A percentile compares a stretch with the other conserved stretches of the same genome.
phyloP scores from a whole-genome alignment of 2,888 invertebrate genomes.

The Eristalis tenax region DNA sequence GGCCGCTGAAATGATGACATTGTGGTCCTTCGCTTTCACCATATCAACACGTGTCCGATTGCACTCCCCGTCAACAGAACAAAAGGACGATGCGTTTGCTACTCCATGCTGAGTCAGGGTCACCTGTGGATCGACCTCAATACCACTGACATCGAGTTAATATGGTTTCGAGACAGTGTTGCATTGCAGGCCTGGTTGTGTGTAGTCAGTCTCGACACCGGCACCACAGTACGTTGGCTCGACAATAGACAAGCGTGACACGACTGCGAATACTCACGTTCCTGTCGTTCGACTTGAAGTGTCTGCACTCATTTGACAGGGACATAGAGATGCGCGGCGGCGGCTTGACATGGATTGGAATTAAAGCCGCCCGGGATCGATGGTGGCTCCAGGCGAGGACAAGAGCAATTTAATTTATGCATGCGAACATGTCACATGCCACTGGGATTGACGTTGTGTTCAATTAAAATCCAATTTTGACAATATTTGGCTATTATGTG shows the following conservation, averaged over 20 bases:
- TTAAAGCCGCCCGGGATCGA: not conserved
- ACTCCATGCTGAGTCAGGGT: slow-evolving; percentile 19
- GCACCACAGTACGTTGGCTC: slow-evolving; percentile 9
- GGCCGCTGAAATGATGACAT: too few species aligned
- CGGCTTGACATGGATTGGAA: slow-evolving; percentile 5
- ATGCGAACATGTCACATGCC: not conserved
- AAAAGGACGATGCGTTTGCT: too few species aligned
- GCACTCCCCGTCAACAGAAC: too few species aligned
- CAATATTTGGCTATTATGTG: slow-evolving; percentile 6
- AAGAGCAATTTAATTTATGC: slow-evolving; percentile 4
- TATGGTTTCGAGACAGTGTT: slow-evolving; percentile 9
- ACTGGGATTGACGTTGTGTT: slow-evolving; percentile 3
- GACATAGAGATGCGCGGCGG: not conserved
- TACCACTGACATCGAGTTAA: not conserved
- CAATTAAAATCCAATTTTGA: slow-evolving; percentile 29
- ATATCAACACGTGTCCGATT: too few species aligned
- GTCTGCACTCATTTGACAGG: not conserved
- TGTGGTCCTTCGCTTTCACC: too few species aligned
- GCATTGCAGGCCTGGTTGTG: slow-evolving; percentile 15
- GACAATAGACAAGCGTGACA: slow-evolving; percentile 39
- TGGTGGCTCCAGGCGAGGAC: not conserved
- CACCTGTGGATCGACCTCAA: slow-evolving; percentile 3
- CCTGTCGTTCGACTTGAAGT: not conserved
- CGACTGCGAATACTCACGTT: slow-evolving; percentile 15
- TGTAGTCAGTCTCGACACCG: not conserved